Conservation (phyloP, 35 echinoderm and acorn worm genomes). For the Amphiura filiformis region DNA sequence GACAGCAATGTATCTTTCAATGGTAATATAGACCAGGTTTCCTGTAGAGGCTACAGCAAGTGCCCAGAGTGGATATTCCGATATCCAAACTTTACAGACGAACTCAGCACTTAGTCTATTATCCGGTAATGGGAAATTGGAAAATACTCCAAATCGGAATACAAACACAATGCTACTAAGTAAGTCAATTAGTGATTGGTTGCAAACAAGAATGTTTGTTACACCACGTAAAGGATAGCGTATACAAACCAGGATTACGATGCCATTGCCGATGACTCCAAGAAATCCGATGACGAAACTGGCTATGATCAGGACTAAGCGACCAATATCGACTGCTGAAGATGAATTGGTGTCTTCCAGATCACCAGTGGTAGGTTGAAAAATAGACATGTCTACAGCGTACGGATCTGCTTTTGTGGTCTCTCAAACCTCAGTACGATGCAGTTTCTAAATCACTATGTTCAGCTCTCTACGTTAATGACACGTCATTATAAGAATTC, state of each 20-base stretch:
- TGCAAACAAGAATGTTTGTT: conserved; percentile 70
- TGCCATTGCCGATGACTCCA: conserved; percentile 61
- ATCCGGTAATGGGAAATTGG: not conserved
- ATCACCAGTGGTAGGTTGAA: not conserved
- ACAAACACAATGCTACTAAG: conserved; percentile 66
- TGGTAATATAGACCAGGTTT: conserved; percentile 71
- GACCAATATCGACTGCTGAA: not conserved
- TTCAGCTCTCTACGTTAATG: too few species aligned
- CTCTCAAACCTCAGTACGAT: too few species aligned
- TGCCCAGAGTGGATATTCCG: conserved; percentile 73
- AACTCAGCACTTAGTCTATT: conserved; percentile 6
- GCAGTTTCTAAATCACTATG: too few species aligned
- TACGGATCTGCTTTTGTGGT: too few species aligned
- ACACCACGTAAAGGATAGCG: conserved; percentile 50
- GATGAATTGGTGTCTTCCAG: not conserved
- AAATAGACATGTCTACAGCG: too few species aligned
- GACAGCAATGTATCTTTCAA: conserved; percentile 77
- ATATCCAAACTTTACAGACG: conserved; percentile 70
- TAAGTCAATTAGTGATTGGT: conserved; percentile 83
- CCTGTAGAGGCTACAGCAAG: conserved; percentile 63
- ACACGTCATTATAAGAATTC: too few species aligned
- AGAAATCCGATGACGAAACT: conserved; percentile 48
- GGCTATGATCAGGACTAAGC: not conserved
- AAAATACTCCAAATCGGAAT: conserved; percentile 27
- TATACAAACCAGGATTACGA: conserved; percentile 78